Evolutionary conservation across 2,888 invertebrate genomes (phyloP), one percentile per base, ranked within the genome.

Genomic region (Hypolimnas misippus): DNA sequence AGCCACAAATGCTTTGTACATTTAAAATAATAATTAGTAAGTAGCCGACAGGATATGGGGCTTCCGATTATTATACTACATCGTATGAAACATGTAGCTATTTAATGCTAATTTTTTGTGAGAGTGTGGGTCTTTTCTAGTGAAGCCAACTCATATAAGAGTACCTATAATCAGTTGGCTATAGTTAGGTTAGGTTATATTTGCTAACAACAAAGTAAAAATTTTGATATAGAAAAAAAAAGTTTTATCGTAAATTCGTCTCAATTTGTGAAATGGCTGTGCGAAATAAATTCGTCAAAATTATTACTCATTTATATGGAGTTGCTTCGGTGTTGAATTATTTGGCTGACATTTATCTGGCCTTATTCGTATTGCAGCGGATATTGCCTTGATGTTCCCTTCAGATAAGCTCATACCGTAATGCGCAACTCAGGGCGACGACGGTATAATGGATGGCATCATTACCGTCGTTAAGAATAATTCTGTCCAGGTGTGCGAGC

Each of bases 281-380:
- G 54, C 60, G 40, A 51, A 67, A 67, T 69, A 55, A 64, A 51
- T 53, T 61, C 58, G 59, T 69, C 57, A 67, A 66, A 65, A 65
- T 63, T 58, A 63, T 67, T 67, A 21, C 52, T 38, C 56, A 53
- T 64, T 60, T 64, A 51, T 57, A 46, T 56, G 25, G 50, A 60
- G 56, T 64, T 53, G 29, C 25, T 49, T 49, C 57, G 40, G 16
- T 17, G 19, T 25, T 31, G 25, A 53, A 40, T 46, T 46, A 60
- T 64, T 64, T 19, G 38, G 19, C 38, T 16, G 35, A 21, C 55
- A 51, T 58, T 42, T 53, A 31, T 46, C 12, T 50, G 16, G 12
- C 21, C 21, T 59, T 25, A 42, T 33, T 16, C 14, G 21, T 29
- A 40, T 35, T 35, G 35, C n/a, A 52, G 35, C 12, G 17, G 51